Evolutionary conservation across 2,888 invertebrate genomes (phyloP).

Genomic region (Drosophila stalkeri): DNA sequence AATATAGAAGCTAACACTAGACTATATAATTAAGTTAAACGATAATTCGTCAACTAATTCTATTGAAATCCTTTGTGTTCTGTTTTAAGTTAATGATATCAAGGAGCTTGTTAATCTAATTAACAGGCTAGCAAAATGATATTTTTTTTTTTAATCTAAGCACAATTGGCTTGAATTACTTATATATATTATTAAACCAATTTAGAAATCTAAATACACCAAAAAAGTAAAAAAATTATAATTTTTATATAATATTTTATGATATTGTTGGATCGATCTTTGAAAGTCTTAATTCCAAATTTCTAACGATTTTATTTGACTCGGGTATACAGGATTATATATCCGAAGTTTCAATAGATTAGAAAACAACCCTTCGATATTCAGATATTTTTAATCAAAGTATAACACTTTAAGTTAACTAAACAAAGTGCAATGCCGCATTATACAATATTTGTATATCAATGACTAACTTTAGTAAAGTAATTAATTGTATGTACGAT

Average conservation of each 20-base stretch:
- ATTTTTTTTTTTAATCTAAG: conserved; percentile 24
- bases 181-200: neutral
- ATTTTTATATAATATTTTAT: neutral
- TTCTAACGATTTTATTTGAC: conserved; percentile 3
- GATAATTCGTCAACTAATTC: conserved; percentile 7
- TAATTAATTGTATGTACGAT: conserved; percentile 23
- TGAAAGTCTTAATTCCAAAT: conserved; percentile 10
- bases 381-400: conserved; percentile 14
- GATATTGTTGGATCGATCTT: neutral
- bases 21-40: conserved; percentile 6
- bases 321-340: conserved; percentile 6
- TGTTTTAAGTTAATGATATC: conserved; percentile 4
- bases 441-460: conserved; percentile 61
- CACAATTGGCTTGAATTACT: neutral
- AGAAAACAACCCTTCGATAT: conserved; percentile 8
- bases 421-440: conserved; percentile 48
- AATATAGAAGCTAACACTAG: conserved; percentile 33
- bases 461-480: conserved; percentile 28
- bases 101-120: conserved; percentile 42
- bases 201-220: conserved; percentile 1
- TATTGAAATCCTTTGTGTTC: conserved; percentile 2
- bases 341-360: conserved; percentile 7
- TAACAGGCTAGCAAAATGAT: conserved; percentile 19
- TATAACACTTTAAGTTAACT: conserved; percentile 32
- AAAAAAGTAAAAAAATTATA: neutral